phyloP scores from a whole-genome alignment of 2,797 vertebrate species.

The Molossus molossus region DNA sequence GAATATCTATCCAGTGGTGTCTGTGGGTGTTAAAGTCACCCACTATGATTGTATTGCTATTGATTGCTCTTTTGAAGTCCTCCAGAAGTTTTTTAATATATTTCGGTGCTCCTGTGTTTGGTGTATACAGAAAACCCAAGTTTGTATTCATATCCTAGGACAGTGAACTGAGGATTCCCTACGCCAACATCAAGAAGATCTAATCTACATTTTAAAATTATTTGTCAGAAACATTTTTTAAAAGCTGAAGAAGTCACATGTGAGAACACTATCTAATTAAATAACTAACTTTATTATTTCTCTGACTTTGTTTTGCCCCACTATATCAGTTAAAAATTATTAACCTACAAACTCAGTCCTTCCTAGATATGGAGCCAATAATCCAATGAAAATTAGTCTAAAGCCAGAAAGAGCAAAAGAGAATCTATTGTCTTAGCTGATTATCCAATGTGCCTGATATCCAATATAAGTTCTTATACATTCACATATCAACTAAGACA shows the following conservation, averaged over 20 bases:
- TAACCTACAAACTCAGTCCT: slow-evolving; percentile 10
- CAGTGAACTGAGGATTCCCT: slow-evolving; percentile 3
- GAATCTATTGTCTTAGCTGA: neutral
- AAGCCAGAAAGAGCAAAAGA: neutral
- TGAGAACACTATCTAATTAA: neutral
- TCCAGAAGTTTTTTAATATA: no score
- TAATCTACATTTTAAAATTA: slow-evolving; percentile 45
- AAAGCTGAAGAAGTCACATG: neutral
- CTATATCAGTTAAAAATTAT: neutral
- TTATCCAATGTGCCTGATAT: neutral
- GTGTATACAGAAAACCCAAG: neutral
- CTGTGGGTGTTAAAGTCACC: no score
- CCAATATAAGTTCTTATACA: neutral
- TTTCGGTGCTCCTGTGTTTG: no score
- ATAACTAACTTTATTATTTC: neutral
- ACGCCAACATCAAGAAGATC: slow-evolving; percentile 22
- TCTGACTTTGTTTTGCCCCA: neutral
- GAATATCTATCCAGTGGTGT: no score
- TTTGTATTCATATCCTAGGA: neutral
- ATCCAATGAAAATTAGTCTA: slow-evolving; percentile 26
- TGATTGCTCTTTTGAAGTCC: no score
- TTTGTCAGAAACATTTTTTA: slow-evolving; percentile 42
- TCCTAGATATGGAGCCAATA: neutral
- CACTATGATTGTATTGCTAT: no score
- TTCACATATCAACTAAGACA: neutral